These are phyloP conservation scores for Acridotheres tristis DNA, from an alignment of 2,797 vertebrate species.

Conservation along the genomic window DNA sequence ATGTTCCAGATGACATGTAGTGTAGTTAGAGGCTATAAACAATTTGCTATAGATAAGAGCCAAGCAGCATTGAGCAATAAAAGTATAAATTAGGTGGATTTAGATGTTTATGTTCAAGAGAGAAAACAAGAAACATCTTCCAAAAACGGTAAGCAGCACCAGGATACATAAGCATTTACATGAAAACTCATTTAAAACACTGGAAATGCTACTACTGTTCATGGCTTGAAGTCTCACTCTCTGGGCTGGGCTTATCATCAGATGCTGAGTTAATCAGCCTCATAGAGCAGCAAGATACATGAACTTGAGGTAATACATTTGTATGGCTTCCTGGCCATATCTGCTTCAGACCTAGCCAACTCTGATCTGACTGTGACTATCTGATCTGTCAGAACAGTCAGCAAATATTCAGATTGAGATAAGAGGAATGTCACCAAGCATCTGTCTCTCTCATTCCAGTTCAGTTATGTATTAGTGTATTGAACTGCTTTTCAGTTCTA, in stretches of 20 bases:
- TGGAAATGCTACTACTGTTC: neutral
- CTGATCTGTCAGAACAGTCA: neutral
- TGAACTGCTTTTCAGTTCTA: neutral
- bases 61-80: neutral
- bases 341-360: neutral
- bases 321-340: neutral
- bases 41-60: neutral
- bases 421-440: neutral
- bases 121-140: neutral
- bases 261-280: neutral
- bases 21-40: neutral
- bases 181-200: neutral
- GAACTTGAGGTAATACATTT: neutral
- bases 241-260: neutral
- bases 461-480: neutral
- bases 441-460: neutral
- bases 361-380: neutral
- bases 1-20: neutral
- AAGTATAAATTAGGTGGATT: neutral
- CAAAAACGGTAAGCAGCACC: neutral
- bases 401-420: neutral
- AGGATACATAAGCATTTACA: neutral
- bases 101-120: neutral
- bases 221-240: neutral
- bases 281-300: neutral